Base-by-base conservation (phyloP, 1,140 invertebrate genomes). In the Eriosoma lanigerum region DNA sequence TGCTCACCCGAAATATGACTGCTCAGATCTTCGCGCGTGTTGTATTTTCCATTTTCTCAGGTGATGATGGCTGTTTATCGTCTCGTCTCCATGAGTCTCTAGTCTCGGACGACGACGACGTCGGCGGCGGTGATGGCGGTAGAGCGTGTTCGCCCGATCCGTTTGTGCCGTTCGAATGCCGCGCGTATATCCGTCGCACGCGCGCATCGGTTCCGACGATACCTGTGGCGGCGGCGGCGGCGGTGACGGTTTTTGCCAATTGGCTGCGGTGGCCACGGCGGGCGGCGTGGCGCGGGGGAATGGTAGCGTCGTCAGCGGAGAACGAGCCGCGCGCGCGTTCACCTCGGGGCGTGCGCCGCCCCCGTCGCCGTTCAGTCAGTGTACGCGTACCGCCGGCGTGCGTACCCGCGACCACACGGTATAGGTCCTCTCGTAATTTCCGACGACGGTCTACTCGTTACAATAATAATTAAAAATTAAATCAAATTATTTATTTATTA, bases 271-370 rank as follows among this genome's bases (percentile, higher is more conserved):
- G 15, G 44, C 10, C 21, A 5, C 38, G 56, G 50, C 15, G 4
- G 70, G 26, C 54, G 72, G 54, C 10, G 12, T 13, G 8, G 32
- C 13, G 24, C 56, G 32, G 8, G 73, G 0, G 52, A 12, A 17
- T n/a, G n/a, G 32, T 38, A 38, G 32, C 32, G 32, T 38, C 32
- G 32, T 38, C 32, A 32, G n/a, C 26, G 50, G 66, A 52, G 68
- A 13, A 54, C 50, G 70, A 26, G 38, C 24, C 56, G 75, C 75
- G 54, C 56, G 75, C 75, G 75, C 75, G 75, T 78, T 48, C 54
- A n/a, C 21, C 75, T 78, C 38, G 56, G 56, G 75, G 56, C 56
- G 32, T 62, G 75, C 75, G 75, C 75, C 75, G 75, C 75, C 75
- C 54, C 75, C 44, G 32, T 29, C 56, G 56, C 32, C 56, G 75